Percentiles rank a stretch among this genome's conserved stretches.
Evolutionary conservation across 2,113 vertebrate genomes (phyloP).

Genomic region (Rostratula benghalensis): DNA sequence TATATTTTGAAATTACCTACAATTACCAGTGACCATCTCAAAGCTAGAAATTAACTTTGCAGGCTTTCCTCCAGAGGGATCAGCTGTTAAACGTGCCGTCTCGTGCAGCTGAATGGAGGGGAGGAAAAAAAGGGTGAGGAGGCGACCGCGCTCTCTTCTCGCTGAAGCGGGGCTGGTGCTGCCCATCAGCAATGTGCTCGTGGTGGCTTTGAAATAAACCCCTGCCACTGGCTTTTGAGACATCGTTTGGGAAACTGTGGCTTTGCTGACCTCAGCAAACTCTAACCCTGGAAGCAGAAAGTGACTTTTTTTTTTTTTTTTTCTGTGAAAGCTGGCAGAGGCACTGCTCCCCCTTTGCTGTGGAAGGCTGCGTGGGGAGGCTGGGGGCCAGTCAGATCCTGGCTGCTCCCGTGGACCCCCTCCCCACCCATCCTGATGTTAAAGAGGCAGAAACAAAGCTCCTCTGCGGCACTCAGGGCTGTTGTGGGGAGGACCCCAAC

Average conservation of each 20-base stretch:
- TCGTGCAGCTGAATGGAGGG: conserved; percentile 8
- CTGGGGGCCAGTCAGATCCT: background rate
- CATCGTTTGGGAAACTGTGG: background rate
- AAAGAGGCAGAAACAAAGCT: background rate
- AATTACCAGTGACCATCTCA: conserved; percentile 86
- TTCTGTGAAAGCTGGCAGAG: background rate
- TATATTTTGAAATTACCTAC: conserved; percentile 90
- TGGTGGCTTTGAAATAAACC: background rate
- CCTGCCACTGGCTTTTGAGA: background rate
- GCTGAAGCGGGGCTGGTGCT: background rate
- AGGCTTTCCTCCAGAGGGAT: conserved; percentile 84
- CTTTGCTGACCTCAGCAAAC: background rate
- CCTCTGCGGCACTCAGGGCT: background rate
- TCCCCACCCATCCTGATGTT: background rate
- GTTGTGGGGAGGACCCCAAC: background rate
- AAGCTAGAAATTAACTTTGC: conserved; percentile 88
- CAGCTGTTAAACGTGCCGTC: conserved; percentile 77
- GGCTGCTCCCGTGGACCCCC: background rate
- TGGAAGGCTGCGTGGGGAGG: background rate
- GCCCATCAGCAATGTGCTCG: background rate
- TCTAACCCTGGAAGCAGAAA: background rate
- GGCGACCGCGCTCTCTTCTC: background rate
- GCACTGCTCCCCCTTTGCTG: background rate
- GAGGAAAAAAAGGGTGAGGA: background rate
- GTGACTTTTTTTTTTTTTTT: background rate